Evolutionary conservation across 2,888 invertebrate genomes (phyloP).

Genomic region (Aproaerema taeniolella): DNA sequence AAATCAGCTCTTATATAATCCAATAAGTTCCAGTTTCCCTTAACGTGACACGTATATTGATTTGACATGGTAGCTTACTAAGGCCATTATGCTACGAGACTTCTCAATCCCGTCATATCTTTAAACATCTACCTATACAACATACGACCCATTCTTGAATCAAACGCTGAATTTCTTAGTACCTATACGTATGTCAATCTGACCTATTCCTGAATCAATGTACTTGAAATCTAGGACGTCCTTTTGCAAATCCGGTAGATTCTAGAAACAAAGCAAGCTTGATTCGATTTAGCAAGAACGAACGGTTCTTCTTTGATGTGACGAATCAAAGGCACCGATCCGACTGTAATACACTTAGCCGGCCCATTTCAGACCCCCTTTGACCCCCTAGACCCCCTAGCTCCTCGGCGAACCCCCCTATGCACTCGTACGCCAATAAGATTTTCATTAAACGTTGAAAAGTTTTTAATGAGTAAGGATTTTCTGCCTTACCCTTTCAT

Average conservation of each 20-base stretch:
- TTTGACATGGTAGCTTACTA: too few species aligned
- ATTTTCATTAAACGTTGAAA: conserved; percentile 74
- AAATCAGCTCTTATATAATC: too few species aligned
- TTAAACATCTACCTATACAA: too few species aligned
- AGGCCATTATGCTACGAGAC: too few species aligned
- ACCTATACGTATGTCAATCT: background rate
- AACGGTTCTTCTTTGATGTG: conserved; percentile 71
- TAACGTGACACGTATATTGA: too few species aligned
- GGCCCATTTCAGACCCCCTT: conserved; percentile 61
- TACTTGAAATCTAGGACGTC: conserved; percentile 28
- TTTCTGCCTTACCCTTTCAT: conserved; percentile 40
- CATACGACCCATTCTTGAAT: too few species aligned
- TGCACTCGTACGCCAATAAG: conserved; percentile 71
- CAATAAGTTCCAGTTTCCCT: too few species aligned
- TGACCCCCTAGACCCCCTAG: conserved; percentile 13
- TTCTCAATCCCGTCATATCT: too few species aligned
- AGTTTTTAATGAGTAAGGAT: conserved; percentile 69
- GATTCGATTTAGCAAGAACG: conserved; percentile 62
- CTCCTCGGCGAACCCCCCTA: conserved; percentile 26
- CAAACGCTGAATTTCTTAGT: too few species aligned
- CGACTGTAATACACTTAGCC: conserved; percentile 73
- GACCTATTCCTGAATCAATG: background rate
- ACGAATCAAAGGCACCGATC: conserved; percentile 75
- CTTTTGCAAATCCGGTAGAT: conserved; percentile 45
- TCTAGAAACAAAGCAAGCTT: conserved; percentile 65